Base-by-base conservation (phyloP, 2,888 invertebrate genomes). In the Pomacea canaliculata region DNA sequence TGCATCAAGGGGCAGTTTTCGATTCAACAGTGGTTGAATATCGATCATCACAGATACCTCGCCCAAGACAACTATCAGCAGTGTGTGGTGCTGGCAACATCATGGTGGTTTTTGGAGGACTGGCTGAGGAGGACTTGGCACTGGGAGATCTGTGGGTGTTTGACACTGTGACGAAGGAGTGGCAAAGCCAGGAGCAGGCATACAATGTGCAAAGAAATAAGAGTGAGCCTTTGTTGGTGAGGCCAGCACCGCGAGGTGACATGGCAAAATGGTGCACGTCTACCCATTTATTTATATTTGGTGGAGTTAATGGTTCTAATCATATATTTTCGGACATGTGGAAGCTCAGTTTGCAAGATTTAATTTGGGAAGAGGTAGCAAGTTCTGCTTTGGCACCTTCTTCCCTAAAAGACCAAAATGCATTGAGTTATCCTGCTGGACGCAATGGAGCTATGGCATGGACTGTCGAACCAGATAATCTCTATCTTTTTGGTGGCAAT, bases 131-230 rank as follows among this genome's bases (percentile, higher is more conserved):
- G n/a, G 83, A 82, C 18, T 65, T 77, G 16, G 81, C 79, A 12
- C 73, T 86, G 16, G 83, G 81, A 23, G 88, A 88, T 77, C 85
- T 86, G 10, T 88, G 88, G 87, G 67, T 85, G 8, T 88, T 81
- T 71, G 77, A 83, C 63, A 75, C 84, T 1, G 78, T 81, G 7
- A 80, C 79, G 60, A 72, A 78, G 23, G 66, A 63, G 12, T 70
- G 63, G 60, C 49, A 68, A 51, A 51, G 72, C 65, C 73, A 60
- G n/a, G 23, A 27, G 18, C 23, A n/a, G 9, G 16, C 63, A 27
- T 49, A 72, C 37, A 66, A 60, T 16, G 56, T 66, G n/a, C 56
- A 65, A 46, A 62, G 62, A 3, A 27, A 62, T 46, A 16, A 63
- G n/a, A 51, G 66, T n/a, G 65, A 59, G 3, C 7, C 37, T 13